Base-by-base conservation (phyloP, 2,888 invertebrate genomes). In the Caenorhabditis macrosperma region DNA sequence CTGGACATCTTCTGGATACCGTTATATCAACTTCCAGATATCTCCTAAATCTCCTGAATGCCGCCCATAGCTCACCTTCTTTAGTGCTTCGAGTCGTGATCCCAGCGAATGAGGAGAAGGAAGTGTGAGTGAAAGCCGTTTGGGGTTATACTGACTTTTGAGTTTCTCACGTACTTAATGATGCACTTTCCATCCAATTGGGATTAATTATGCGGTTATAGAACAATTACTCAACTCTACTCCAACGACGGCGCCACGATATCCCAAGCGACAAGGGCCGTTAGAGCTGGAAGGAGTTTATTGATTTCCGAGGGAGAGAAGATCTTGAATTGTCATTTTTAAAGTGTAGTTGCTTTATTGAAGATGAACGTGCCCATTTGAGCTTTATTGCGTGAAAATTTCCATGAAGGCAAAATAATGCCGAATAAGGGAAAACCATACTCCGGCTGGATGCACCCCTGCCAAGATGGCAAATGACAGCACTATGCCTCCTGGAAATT, bases 161-260 rank as follows among this genome's bases (percentile, higher is more conserved):
- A 33, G 33, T 33, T 33, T 33, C 33, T 33, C 33, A 33, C 17
- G 2, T 44, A 38, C 10, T 6, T 38, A 3, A 3, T 12, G 38
- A 38, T 15, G 38, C 38, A 15, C 15, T 38, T 15, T 38, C 38
- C 33, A 33, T 33, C 6, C 33, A 33, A 12, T 38, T 28, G 24
- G 24, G 2, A 6, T 41, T n/a, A n/a, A n/a, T n/a, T n/a, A n/a
- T n/a, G n/a, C n/a, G n/a, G n/a, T 67, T 78, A 26, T 57, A 80
- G 80, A 55, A 20, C 50, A 24, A 76, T 80, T 3, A 61, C 57
- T 0, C 80, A 80, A 57, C 20, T 76, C 3, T 80, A 80, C 38
- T 71, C 72, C 15, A 80, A 80, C 17, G 80, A 80, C 10, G 80
- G 80, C 10, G 80, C 80, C 3, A 80, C 80, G 0, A 80, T 80